Conservation (phyloP, 2,888 invertebrate species). For the Euzetes globulus region DNA sequence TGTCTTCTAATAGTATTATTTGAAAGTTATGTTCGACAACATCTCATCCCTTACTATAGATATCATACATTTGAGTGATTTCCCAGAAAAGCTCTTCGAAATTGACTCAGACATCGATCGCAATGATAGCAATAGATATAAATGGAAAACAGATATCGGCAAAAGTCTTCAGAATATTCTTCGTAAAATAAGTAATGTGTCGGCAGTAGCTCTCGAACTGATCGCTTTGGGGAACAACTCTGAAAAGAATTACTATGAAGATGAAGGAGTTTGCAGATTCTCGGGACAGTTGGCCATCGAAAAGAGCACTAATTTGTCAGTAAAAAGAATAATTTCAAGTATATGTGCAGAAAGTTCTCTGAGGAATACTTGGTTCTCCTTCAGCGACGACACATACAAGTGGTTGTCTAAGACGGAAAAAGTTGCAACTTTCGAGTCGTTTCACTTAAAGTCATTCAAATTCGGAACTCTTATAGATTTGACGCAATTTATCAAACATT, state of each 20-base stretch:
- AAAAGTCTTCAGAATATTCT: neutral
- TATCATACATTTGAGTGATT: neutral
- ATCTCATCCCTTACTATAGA: neutral
- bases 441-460: slow-evolving; percentile 33
- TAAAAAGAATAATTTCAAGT: neutral
- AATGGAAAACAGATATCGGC: neutral
- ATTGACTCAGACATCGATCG: neutral
- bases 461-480: slow-evolving; percentile 39
- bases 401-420: neutral
- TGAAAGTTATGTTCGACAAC: neutral
- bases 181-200: neutral
- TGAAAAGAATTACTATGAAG: slow-evolving; percentile 19
- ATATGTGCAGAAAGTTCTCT: neutral
- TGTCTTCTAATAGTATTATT: neutral
- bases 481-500: slow-evolving; percentile 39
- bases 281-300: neutral
- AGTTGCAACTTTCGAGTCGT: neutral
- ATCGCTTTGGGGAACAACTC: neutral
- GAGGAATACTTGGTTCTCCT: neutral
- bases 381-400: neutral
- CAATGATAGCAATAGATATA: neutral
- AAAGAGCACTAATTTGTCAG: neutral
- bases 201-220: neutral
- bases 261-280: neutral
- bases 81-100: neutral